Base-by-base conservation (phyloP, 2,888 invertebrate species). In the Brassicogethes aeneus region DNA sequence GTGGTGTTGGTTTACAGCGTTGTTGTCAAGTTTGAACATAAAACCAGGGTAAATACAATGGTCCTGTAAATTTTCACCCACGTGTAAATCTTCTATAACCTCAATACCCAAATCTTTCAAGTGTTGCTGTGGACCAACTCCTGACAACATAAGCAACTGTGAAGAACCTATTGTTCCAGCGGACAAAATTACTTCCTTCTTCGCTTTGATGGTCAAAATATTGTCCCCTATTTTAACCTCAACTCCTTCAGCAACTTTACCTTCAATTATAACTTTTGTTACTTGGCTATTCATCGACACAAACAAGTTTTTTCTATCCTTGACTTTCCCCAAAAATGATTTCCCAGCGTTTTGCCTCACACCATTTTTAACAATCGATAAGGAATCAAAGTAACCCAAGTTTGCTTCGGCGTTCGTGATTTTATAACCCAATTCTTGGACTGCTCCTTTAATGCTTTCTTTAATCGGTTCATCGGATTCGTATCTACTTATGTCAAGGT, bases 71-170 rank as follows among this genome's bases (percentile, higher is more conserved):
- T 77, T 76, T 16, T 66, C 56, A 2, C 77, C 78, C 1, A 78
- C 77, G 48, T 69, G 67, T 15, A 74, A 53, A 55, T 75, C 66
- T 29, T 45, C 61, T 2, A 74, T 47, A 0, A 69, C 58, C 0
- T 68, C 55, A 39, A 76, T 72, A 0, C 66, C 63, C 43, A 71
- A 51, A 23, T 68, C 56, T 3, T 64, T 52, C 47, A 82, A 66
- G 41, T 73, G 68, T 1, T 72, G 58, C 36, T 59, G 61, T 0
- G 76, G 77, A 0, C 78, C 78, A 7, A 82, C 69, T 1, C 84
- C 84, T 1, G 81, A 82, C 10, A 83, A 61, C 76, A 83, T 75
- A 32, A 85, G 64, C 2, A 85, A 53, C 55, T 85, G 81, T 0
- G 84, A 80, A 1, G 77, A 74, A 50, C 76, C 80, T 37, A 85